Evolutionary conservation across 2,797 vertebrate species (phyloP), one percentile per base, ranked within the genome.

Genomic region (Pampus argenteus): DNA sequence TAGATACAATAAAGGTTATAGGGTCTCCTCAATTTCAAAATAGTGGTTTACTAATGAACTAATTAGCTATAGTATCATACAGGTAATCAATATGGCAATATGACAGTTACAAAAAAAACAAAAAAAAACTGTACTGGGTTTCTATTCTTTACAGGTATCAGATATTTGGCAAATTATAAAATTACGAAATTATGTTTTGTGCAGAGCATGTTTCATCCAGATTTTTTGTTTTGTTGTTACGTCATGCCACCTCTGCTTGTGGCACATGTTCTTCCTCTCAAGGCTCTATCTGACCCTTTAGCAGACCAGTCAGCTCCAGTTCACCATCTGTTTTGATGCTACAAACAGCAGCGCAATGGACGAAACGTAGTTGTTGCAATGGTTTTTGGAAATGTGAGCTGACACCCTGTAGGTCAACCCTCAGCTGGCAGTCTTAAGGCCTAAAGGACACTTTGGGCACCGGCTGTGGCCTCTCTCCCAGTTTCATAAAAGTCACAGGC

Each of bases 351-450:
- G 51, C 22, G 17, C 55, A 31, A 66, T 71, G 85, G 70, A 70
- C 57, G 78, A 42, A 89, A 86, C 81, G 71, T 61, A 76, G 76
- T 67, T 56, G 75, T 77, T 66, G 84, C 77, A 83, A 66, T 83
- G 73, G 78, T 82, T 79, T 86, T 59, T 86, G 68, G 90, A 87
- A 90, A 91, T 88, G 44, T 88, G 87, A 93, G 85, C 89, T 74
- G 84, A 85, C 61, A 82, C 64, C 67, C 63, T 73, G 72, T 79
- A 79, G 76, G 84, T 89, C 88, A 89, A 40, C 71, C 66, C 49
- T 83, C 85, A 89, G 80, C 81, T 81, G 78, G 77, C 63, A 69
- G 81, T 72, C 87, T 84, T 76, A 70, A 76, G 68, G 66, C 67
- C 78, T 57, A 75, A 81, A 79, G 79, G 83, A 86, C 76, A 78